These are phyloP conservation scores for Sporophila hypoxantha DNA, from an alignment of 2,113 vertebrate genomes.

Conservation along the genomic window DNA sequence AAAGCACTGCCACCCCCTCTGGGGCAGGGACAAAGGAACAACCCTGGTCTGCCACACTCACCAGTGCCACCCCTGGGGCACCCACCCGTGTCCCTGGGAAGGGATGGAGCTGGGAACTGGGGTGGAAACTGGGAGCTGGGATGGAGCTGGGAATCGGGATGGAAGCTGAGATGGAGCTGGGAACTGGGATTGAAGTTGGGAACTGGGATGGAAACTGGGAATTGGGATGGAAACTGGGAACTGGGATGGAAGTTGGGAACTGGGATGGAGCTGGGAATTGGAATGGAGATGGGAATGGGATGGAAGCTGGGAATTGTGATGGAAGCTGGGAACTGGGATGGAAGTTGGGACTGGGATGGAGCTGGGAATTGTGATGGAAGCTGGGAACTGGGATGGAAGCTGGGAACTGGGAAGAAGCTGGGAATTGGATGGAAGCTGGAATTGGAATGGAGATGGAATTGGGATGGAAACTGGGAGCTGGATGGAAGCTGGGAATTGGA, in stretches of 20 bases:
- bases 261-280: neutral
- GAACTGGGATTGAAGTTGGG: too few species aligned
- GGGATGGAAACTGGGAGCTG: neutral
- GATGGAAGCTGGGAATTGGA: neutral
- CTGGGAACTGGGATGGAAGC: neutral
- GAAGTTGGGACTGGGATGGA: neutral
- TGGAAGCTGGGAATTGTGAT: neutral
- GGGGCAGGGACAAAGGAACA: neutral
- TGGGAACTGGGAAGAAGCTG: neutral
- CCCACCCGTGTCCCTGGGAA: fast-evolving
- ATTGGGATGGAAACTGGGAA: too few species aligned
- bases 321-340: neutral
- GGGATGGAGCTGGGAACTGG: neutral
- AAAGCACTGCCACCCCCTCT: fast-evolving
- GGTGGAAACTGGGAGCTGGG: too few species aligned
- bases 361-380: neutral
- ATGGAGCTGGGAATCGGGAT: neutral
- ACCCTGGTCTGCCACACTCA: neutral
- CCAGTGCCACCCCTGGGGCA: neutral
- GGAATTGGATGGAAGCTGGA: too few species aligned
- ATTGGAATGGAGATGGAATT: too few species aligned
- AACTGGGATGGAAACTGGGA: too few species aligned
- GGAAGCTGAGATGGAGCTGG: too few species aligned
- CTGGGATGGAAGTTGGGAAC: neutral
- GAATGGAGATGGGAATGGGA: neutral